phyloP scores from a whole-genome alignment of 1,140 invertebrate genomes.

The Carposina sasakii region DNA sequence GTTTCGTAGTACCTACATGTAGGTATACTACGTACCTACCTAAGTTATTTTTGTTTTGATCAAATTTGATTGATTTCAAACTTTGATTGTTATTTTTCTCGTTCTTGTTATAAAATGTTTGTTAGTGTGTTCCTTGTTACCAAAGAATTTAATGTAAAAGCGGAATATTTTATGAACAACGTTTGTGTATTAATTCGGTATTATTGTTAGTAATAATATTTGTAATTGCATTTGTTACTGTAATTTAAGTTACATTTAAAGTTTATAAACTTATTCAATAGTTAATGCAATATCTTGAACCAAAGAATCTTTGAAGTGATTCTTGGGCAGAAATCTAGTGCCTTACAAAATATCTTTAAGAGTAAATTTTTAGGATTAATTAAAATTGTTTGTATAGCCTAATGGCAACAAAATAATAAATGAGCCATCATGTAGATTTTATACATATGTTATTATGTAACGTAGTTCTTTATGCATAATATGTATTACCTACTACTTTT shows the following conservation, averaged over 20 bases:
- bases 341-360: slow-evolving; percentile 52
- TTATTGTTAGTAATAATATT: slow-evolving; percentile 56
- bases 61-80: too few species aligned
- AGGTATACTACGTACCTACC: too few species aligned
- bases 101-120: slow-evolving; percentile 66
- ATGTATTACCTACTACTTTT: too few species aligned
- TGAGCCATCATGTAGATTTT: too few species aligned
- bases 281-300: slow-evolving; percentile 55
- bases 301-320: slow-evolving; percentile 65
- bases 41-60: too few species aligned
- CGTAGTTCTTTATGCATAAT: too few species aligned
- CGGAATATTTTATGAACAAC: slow-evolving; percentile 29
- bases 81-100: slow-evolving; percentile 64
- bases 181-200: slow-evolving; percentile 61
- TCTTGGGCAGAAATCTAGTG: slow-evolving; percentile 57
- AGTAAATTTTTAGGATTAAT: too few species aligned
- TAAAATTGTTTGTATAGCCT: too few species aligned
- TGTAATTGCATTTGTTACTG: slow-evolving; percentile 70
- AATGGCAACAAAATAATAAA: too few species aligned
- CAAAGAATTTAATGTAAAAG: slow-evolving; percentile 53
- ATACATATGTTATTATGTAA: too few species aligned
- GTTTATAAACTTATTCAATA: slow-evolving; percentile 60
- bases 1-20: too few species aligned
- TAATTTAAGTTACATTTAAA: slow-evolving; percentile 65
- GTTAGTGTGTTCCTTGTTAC: slow-evolving; percentile 69